A percentile compares a stretch with the other conserved stretches of the same genome.
These are phyloP conservation scores for Cloeon dipterum DNA, from an alignment of 2,888 invertebrate species.

Conservation along the genomic window DNA sequence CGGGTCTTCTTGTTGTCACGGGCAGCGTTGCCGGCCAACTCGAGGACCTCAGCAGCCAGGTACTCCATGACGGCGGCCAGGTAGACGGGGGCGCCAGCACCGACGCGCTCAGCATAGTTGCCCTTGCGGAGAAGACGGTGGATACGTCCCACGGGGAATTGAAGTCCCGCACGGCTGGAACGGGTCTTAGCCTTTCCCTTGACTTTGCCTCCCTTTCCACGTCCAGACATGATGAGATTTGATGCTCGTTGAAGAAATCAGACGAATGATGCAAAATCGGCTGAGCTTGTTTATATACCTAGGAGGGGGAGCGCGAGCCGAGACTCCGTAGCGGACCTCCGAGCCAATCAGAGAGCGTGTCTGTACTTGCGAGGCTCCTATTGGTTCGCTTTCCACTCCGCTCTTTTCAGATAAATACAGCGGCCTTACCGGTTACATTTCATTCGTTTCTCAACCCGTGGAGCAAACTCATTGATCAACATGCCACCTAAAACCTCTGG, in stretches of 20 bases:
- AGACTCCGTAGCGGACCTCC: background rate
- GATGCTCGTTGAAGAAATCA: too few species aligned
- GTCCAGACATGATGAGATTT: too few species aligned
- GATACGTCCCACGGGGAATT: conserved; percentile 30
- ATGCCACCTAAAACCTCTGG: too few species aligned
- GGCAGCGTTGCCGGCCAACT: conserved; percentile 36
- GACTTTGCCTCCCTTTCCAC: background rate
- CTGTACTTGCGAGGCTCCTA: too few species aligned
- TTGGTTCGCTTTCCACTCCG: too few species aligned
- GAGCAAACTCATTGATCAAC: too few species aligned
- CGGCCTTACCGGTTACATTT: too few species aligned
- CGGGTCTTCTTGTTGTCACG: conserved; percentile 40
- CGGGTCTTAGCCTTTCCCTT: conserved; percentile 15
- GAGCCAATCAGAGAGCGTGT: too few species aligned
- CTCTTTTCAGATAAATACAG: too few species aligned
- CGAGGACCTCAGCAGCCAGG: conserved; percentile 40
- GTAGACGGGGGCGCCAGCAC: conserved; percentile 28
- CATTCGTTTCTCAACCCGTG: too few species aligned
- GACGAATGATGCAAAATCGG: too few species aligned
- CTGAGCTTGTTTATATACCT: background rate
- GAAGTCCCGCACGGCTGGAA: conserved; percentile 28
- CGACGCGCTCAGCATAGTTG: conserved; percentile 32
- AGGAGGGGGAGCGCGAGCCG: background rate
- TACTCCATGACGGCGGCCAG: conserved; percentile 36
- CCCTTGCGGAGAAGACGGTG: conserved; percentile 32